These are phyloP conservation scores for Pandemis heparana DNA, from an alignment of 2,888 invertebrate species.

Conservation along the genomic window DNA sequence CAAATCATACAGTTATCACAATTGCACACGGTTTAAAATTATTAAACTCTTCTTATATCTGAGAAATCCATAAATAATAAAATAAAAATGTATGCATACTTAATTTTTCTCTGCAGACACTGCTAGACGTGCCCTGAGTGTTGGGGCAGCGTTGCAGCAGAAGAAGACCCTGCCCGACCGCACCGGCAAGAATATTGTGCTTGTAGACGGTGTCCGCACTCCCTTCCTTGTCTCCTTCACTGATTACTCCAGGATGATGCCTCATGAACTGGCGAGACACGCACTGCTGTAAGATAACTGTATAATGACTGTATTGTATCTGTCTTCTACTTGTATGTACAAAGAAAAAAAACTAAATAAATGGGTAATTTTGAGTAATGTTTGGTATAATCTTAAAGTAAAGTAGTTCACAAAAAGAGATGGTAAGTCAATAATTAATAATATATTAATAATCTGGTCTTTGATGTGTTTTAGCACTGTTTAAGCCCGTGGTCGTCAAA, in stretches of 20 bases:
- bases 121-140: constrained; percentile 79
- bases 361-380: too few species aligned
- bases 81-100: neutral
- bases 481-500: too few species aligned
- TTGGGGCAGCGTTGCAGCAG: constrained; percentile 79
- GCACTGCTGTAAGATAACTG: constrained; percentile 91
- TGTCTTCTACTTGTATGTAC: neutral
- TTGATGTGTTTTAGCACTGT: too few species aligned
- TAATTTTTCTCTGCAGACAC: constrained; percentile 64
- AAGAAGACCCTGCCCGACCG: constrained; percentile 86
- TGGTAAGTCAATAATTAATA: too few species aligned
- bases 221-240: constrained; percentile 98
- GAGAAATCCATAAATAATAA: too few species aligned
- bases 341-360: too few species aligned
- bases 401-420: too few species aligned
- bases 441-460: too few species aligned
- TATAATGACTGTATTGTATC: neutral
- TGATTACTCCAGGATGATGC: constrained; percentile 96
- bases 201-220: constrained; percentile 98
- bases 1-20: too few species aligned
- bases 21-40: too few species aligned
- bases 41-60: too few species aligned
- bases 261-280: constrained; percentile 97
- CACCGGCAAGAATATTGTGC: constrained; percentile 94
- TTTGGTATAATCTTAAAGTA: neutral